Percentiles rank a stretch among this genome's conserved stretches.
These are phyloP conservation scores for Meda fulgida DNA, from an alignment of 2,797 vertebrate species.

Conservation along the genomic window DNA sequence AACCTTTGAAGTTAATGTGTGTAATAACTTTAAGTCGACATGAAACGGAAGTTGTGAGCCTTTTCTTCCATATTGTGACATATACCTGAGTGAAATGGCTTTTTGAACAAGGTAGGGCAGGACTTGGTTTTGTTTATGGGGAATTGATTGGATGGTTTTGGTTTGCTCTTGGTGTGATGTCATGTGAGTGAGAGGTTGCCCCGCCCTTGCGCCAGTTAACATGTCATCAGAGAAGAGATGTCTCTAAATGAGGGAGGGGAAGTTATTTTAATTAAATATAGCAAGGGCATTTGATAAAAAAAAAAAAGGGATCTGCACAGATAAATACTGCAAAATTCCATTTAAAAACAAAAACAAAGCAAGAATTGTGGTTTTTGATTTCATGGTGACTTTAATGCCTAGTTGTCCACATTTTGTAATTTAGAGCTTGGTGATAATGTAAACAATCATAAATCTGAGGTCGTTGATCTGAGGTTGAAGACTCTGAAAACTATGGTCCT, in stretches of 20 bases:
- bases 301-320: no score
- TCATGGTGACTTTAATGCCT: not conserved
- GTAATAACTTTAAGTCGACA: not conserved
- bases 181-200: not conserved
- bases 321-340: no score
- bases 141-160: not conserved
- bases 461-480: not conserved
- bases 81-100: not conserved
- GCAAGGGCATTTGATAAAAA: not conserved
- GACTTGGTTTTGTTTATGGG: not conserved
- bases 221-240: not conserved
- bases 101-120: not conserved
- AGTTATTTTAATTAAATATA: not conserved
- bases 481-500: not conserved
- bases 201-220: not conserved
- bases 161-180: not conserved
- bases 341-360: no score
- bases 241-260: not conserved
- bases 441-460: not conserved
- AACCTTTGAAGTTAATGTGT: not conserved
- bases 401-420: not conserved
- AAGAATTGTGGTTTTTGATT: not conserved
- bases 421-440: not conserved
- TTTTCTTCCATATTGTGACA: not conserved
- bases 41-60: not conserved